A percentile compares a stretch with the other conserved stretches of the same genome.
Conservation (phyloP, 2,797 vertebrate species). For the Hybognathus amarus region DNA sequence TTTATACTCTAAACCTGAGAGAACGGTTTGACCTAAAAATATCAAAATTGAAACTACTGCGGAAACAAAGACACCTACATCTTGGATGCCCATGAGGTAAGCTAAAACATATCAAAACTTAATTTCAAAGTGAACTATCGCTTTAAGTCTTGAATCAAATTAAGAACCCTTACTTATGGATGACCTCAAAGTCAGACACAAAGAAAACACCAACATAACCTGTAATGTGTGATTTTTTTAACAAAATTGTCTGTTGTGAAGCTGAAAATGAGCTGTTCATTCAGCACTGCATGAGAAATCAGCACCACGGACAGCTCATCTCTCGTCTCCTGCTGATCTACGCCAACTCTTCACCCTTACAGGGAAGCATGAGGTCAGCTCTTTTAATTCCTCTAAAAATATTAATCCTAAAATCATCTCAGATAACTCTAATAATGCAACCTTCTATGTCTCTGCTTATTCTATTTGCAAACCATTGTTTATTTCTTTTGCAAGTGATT, state of each 20-base stretch:
- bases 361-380: constrained; percentile 3
- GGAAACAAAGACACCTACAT: too few species aligned
- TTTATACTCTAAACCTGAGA: too few species aligned
- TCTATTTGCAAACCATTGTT: constrained; percentile 8
- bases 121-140: too few species aligned
- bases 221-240: neutral
- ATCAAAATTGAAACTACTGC: too few species aligned
- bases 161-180: neutral
- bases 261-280: neutral
- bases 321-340: neutral
- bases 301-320: constrained; percentile 24
- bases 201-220: neutral
- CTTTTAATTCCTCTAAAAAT: constrained; percentile 24
- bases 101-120: too few species aligned
- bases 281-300: neutral
- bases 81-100: too few species aligned
- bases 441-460: neutral
- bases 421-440: constrained; percentile 12
- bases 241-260: neutral
- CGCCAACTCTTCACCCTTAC: neutral
- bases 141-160: neutral
- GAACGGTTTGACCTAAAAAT: too few species aligned
- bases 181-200: neutral
- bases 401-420: constrained; percentile 13
- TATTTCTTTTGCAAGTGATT: neutral